phyloP scores from a whole-genome alignment of 2,797 vertebrate genomes.

The Centropyge bicolor region DNA sequence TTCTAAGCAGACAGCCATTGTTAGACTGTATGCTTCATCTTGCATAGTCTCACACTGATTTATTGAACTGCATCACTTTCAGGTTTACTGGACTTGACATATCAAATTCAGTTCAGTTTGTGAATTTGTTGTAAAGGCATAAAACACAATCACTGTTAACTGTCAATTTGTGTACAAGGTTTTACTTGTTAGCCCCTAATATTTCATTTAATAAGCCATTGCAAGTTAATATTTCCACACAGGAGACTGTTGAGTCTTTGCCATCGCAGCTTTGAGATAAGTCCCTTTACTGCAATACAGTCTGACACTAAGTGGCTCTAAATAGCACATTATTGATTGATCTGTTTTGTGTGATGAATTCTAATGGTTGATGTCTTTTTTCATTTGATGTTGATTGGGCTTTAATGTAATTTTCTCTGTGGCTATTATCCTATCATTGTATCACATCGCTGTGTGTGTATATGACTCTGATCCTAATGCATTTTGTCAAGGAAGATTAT shows the following conservation, averaged over 20 bases:
- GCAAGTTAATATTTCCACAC: background rate
- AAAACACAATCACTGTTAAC: background rate
- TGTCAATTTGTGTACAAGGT: background rate
- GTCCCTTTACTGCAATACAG: background rate
- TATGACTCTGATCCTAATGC: background rate
- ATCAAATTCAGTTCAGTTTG: background rate
- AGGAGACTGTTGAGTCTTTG: background rate
- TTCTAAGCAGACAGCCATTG: too few species aligned
- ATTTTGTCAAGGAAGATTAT: background rate
- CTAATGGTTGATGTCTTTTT: background rate
- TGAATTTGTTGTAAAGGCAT: background rate
- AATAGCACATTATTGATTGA: background rate
- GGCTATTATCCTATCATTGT: background rate
- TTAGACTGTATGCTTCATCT: too few species aligned
- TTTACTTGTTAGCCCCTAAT: conserved; percentile 4
- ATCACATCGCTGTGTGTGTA: background rate
- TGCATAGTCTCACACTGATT: too few species aligned
- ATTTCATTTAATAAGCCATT: background rate
- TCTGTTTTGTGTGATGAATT: conserved; percentile 2
- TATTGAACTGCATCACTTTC: too few species aligned
- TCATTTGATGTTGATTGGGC: background rate
- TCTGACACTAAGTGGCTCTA: conserved; percentile 13
- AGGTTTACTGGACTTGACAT: too few species aligned
- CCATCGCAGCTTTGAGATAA: background rate
- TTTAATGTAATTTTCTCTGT: background rate